These are phyloP conservation scores for Subacronicta megacephala DNA, from an alignment of 2,888 invertebrate species.

Conservation along the genomic window DNA sequence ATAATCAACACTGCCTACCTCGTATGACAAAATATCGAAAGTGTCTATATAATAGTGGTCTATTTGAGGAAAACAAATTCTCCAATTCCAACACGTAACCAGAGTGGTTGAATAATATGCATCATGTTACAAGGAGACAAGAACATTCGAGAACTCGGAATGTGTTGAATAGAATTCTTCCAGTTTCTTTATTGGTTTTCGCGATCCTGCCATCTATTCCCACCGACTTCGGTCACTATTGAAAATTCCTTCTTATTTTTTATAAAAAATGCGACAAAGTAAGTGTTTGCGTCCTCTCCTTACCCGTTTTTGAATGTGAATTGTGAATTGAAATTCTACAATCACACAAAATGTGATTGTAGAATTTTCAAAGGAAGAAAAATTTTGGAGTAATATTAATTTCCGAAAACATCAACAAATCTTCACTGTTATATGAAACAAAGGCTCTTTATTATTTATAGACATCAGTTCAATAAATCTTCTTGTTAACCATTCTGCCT, in stretches of 20 bases:
- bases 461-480: background rate
- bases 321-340: too few relatives aligned
- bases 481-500: too few relatives aligned
- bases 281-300: slow-evolving; percentile 31
- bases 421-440: background rate
- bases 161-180: slow-evolving; percentile 74
- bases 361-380: slow-evolving; percentile 1
- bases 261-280: slow-evolving; percentile 37
- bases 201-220: slow-evolving; percentile 48
- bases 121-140: slow-evolving; percentile 60
- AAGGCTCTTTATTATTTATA: background rate
- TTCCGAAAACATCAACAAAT: background rate
- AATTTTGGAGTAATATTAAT: too few relatives aligned
- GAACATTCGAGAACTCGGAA: slow-evolving; percentile 65
- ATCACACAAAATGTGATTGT: too few relatives aligned
- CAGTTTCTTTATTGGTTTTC: slow-evolving; percentile 69
- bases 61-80: slow-evolving; percentile 32
- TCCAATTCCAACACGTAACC: slow-evolving; percentile 48
- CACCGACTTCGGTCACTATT: slow-evolving; percentile 52
- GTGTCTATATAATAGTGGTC: slow-evolving; percentile 5
- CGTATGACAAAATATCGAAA: too few relatives aligned
- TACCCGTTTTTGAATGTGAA: too few relatives aligned
- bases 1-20: too few relatives aligned
- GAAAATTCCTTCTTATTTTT: slow-evolving; percentile 55
- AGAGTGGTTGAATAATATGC: slow-evolving; percentile 55